Conservation (phyloP, 2,797 vertebrate genomes). For the Okamejei kenojei region DNA sequence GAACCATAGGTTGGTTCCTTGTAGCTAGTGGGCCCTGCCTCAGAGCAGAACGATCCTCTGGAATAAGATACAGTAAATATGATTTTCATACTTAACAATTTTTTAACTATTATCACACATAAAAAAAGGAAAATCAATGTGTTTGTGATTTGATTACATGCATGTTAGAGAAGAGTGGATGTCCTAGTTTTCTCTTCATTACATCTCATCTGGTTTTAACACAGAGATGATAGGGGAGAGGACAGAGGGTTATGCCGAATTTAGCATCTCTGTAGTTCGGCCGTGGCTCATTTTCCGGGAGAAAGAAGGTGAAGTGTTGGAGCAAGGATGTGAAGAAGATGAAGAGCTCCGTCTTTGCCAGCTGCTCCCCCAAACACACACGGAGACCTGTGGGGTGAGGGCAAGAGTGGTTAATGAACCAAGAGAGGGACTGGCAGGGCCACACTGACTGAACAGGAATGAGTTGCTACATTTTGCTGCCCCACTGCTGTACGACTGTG, state of each 20-base stretch:
- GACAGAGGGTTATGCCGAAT: neutral
- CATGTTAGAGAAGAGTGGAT: neutral
- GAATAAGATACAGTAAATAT: neutral
- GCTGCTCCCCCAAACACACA: neutral
- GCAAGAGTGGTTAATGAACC: too few species aligned
- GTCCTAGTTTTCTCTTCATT: neutral
- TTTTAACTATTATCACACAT: neutral
- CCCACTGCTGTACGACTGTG: too few species aligned
- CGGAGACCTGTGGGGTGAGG: too few species aligned
- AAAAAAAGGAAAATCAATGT: neutral
- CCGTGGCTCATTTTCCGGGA: too few species aligned
- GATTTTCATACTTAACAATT: neutral
- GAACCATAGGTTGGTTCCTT: neutral
- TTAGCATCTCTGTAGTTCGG: too few species aligned
- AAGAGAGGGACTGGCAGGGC: neutral
- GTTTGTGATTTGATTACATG: neutral
- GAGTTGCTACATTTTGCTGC: too few species aligned
- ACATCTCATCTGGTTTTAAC: neutral
- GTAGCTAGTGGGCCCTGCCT: neutral
- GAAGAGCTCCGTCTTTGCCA: constrained; percentile 10
- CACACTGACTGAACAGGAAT: too few species aligned
- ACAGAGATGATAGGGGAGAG: neutral
- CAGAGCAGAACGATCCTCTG: too few species aligned
- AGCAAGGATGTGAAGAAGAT: neutral
- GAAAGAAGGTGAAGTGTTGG: too few species aligned